Evolutionary conservation across 1,140 invertebrate genomes (phyloP), one percentile per base, ranked within the genome.

Genomic region (Apis laboriosa): DNA sequence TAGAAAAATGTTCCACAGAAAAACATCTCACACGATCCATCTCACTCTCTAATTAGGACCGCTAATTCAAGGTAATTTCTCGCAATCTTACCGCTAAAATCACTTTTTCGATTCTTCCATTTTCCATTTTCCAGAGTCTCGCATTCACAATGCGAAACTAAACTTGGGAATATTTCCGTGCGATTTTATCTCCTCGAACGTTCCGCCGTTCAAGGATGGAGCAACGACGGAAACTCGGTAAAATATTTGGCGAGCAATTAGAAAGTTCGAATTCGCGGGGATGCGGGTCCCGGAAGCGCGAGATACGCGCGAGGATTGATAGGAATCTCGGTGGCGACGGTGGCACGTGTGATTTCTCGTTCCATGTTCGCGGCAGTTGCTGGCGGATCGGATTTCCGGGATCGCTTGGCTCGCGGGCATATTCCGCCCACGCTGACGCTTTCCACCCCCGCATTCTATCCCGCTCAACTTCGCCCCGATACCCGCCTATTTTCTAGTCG

Each of bases 221-320:
- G 1, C 34, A n/a, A 8, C 60, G 1, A 24, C 21, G 60, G n/a
- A 55, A 71, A 71, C 70, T 72, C 34, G 24, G 28, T 12, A 49
- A 70, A 72, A 72, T 72, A 72, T 72, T 72, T 72, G 53, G 55
- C 53, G 21, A 58, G 72, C 72, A 74, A 74, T 74, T 74, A 74
- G 72, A 13, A 74, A 74, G 19, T 74, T 74, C 15, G 68, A 15
- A 53, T 11, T 49, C 15, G 49, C 17, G 15, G 9, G 70, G 24
- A 17, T 49, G 56, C 21, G 72, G 72, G 34, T 74, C 43, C 21
- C 24, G 70, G 12, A 74, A 60, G 34, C 28, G 55, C 56, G 13
- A 17, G 24, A n/a, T 53, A 24, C 49, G 21, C 28, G 19, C 28
- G 55, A 15, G 56, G 56, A 74, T 74, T 17, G 56, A 74, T 74